Conservation (phyloP, 92 coral and sea anemone species). For the Umimayanthus kanabou region DNA sequence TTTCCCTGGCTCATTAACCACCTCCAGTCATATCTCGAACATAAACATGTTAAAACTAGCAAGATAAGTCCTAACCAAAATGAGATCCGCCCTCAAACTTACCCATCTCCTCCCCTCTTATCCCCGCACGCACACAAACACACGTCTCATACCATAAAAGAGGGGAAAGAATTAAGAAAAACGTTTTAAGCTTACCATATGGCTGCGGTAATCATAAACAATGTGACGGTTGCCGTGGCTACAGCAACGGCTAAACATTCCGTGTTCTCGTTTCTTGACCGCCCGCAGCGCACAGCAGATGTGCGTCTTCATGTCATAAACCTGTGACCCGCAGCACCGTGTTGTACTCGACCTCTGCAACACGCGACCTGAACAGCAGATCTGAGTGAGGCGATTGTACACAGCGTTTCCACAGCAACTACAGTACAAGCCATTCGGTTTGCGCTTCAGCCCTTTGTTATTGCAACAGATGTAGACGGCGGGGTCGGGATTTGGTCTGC, state of each 20-base stretch:
- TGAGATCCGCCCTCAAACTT: too few relatives aligned
- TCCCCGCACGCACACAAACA: too few relatives aligned
- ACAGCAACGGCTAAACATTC: slow-evolving; percentile 26
- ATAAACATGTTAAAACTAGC: too few relatives aligned
- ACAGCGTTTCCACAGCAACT: not conserved
- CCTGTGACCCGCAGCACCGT: not conserved
- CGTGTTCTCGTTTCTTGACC: slow-evolving; percentile 6
- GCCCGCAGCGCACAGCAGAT: not conserved
- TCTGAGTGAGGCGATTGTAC: not conserved
- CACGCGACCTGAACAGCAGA: slow-evolving; percentile 21
- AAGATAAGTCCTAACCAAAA: too few relatives aligned
- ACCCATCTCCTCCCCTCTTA: too few relatives aligned
- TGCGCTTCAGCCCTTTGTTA: not conserved
- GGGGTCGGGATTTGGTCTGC: not conserved
- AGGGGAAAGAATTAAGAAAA: too few relatives aligned
- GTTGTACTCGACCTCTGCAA: not conserved
- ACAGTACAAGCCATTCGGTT: not conserved
- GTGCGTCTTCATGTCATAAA: not conserved
- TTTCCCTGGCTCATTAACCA: too few relatives aligned
- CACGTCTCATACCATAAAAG: too few relatives aligned
- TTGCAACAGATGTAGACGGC: slow-evolving; percentile 1
- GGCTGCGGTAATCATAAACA: slow-evolving; percentile 10
- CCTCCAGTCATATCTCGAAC: too few relatives aligned
- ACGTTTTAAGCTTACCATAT: slow-evolving; percentile 7
- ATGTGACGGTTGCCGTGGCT: not conserved